Base-by-base conservation (phyloP, 1,140 invertebrate genomes). In the Homalodisca vitripennis region DNA sequence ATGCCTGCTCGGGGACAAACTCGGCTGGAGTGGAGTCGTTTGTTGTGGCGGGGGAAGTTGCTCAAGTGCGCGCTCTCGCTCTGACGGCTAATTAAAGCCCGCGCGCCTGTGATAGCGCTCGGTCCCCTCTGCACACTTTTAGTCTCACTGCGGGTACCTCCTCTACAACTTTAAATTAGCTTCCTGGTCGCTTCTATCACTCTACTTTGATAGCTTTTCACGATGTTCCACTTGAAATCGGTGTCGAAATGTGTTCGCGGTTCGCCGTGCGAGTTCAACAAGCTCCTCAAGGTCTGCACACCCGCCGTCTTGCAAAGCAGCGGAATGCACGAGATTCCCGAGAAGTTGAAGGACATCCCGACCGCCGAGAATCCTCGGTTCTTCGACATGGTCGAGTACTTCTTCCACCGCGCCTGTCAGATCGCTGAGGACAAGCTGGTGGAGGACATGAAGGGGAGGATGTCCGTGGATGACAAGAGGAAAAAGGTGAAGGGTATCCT, bases 301-400 rank as follows among this genome's bases (percentile, higher is more conserved):
- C 63, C 63, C n/a, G 32, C 63, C 10, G 20, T 66, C 10, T 20
- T 47, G n/a, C 41, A 41, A 14, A 24, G 10, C 32, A 66, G 24
- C 32, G 12, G 24, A 1, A 24, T 47, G 6, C 91, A 93, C 81
- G 86, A 92, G 77, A 94, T 97, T 72, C 94, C 94, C 17, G 93
- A 95, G 32, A 87, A 90, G 75, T 84, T 96, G 3, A 87, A 88
- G 76, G 88, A 92, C 76, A 89, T 97, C 66, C 89, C 92, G 1
- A 89, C 86, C n/a, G 86, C 87, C 1, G 83, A 85, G 75, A 90
- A 88, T 77, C 92, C 92, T 0, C 86, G 87, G 71, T 97, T 97
- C 82, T 97, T 97, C 80, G 92, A 97, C 80, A 97, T 97, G 94
- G 94, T 97, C 47, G 94, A 97, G 76, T 97, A 94, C 78, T 97